Evolutionary conservation across 2,113 vertebrate species (phyloP).

Genomic region (Macrotus californicus): DNA sequence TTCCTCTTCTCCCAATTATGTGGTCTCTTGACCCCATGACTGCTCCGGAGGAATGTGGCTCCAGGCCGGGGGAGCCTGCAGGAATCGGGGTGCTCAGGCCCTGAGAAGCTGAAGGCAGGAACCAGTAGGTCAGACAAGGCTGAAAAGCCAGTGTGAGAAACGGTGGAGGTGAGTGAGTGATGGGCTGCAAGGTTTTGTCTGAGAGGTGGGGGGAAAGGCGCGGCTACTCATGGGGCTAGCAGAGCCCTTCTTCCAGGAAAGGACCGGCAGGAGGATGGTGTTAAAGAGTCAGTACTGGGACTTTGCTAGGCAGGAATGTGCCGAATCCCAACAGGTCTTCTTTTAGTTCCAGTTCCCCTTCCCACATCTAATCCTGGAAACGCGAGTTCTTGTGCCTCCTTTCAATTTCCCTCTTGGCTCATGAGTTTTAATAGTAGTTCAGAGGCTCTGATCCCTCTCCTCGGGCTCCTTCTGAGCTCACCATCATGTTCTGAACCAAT

Average conservation of each 20-base stretch:
- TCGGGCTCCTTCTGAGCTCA: background rate
- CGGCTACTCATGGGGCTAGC: background rate
- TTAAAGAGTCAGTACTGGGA: background rate
- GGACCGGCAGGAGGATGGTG: background rate
- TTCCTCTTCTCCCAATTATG: background rate
- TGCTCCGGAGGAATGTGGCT: background rate
- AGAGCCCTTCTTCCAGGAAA: background rate
- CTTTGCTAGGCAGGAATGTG: background rate
- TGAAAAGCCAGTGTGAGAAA: background rate
- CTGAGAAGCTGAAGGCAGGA: background rate
- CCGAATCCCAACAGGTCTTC: background rate
- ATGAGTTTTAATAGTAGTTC: background rate
- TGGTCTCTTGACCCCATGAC: background rate
- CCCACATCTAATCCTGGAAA: background rate
- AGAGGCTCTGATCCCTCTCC: background rate
- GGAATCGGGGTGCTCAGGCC: background rate
- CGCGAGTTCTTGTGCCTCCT: background rate
- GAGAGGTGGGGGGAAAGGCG: background rate
- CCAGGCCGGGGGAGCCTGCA: background rate
- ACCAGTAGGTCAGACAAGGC: background rate
- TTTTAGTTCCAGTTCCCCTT: background rate
- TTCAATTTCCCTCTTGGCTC: background rate
- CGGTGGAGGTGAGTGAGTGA: background rate
- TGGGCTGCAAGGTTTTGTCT: background rate
- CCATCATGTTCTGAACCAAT: background rate